Percentiles rank a stretch among this genome's conserved stretches.
Conservation (phyloP, 2,888 invertebrate species). For the Lasius fuliginosus region DNA sequence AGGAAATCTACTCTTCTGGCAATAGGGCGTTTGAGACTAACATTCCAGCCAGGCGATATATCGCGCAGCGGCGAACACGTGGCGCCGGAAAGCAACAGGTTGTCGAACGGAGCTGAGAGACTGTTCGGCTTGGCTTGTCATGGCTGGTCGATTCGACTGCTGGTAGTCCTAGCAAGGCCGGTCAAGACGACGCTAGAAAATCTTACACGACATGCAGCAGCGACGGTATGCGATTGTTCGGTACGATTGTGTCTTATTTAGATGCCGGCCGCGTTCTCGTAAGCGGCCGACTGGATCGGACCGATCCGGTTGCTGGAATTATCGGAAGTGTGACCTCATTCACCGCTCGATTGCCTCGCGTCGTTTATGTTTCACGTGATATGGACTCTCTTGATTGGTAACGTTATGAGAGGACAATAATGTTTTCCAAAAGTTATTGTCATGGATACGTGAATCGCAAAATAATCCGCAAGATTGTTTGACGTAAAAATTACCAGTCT, state of each 20-base stretch:
- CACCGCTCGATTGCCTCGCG: slow-evolving; percentile 4
- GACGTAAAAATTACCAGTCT: slow-evolving; percentile 14
- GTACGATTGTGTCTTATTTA: slow-evolving; percentile 78
- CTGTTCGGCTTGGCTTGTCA: slow-evolving; percentile 37
- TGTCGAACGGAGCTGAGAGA: slow-evolving; percentile 68
- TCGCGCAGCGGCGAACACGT: slow-evolving; percentile 38
- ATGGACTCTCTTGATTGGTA: neutral
- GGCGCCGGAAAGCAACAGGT: slow-evolving; percentile 74
- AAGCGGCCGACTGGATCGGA: slow-evolving; percentile 42
- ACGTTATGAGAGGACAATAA: neutral
- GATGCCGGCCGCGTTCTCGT: slow-evolving; percentile 74
- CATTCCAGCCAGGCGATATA: slow-evolving; percentile 49
- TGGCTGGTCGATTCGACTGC: slow-evolving; percentile 63
- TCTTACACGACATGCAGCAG: slow-evolving; percentile 65
- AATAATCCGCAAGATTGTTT: neutral
- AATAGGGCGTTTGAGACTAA: slow-evolving; percentile 7
- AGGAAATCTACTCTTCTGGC: slow-evolving; percentile 28
- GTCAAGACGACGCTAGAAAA: slow-evolving; percentile 75
- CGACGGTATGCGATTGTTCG: slow-evolving; percentile 77
- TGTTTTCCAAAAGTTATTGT: neutral
- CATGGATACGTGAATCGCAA: slow-evolving; percentile 3
- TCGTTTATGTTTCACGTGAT: slow-evolving; percentile 1
- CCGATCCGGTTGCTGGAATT: slow-evolving; percentile 49
- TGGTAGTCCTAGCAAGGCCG: slow-evolving; percentile 74
- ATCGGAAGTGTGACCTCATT: slow-evolving; percentile 47